phyloP scores from a whole-genome alignment of 1,140 invertebrate genomes.

The Euschistus heros region DNA sequence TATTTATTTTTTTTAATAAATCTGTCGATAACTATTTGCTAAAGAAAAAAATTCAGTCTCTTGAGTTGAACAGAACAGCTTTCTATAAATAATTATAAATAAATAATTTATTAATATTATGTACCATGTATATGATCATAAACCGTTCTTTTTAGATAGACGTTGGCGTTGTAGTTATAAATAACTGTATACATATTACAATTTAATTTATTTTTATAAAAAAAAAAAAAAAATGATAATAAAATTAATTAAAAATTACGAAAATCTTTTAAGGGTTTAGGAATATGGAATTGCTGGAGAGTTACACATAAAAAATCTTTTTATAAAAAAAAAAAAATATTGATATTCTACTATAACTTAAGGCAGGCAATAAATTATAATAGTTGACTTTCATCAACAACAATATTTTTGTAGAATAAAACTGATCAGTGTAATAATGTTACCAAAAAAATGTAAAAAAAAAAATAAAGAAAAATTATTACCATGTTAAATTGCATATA shows the following conservation, averaged over 20 bases:
- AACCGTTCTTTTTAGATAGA: neutral
- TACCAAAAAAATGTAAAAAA: conserved; percentile 8
- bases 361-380: conserved; percentile 18
- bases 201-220: neutral
- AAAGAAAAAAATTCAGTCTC: too few species aligned
- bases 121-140: too few species aligned
- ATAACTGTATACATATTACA: neutral
- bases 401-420: conserved; percentile 17
- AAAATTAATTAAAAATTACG: neutral
- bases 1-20: too few species aligned
- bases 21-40: too few species aligned
- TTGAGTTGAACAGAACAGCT: too few species aligned
- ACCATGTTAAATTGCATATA: conserved; percentile 14
- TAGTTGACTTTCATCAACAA: conserved; percentile 15
- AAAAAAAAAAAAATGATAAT: too few species aligned
- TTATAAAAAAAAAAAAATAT: neutral
- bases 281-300: neutral
- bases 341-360: conserved; percentile 9
- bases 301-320: conserved; percentile 13
- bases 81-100: too few species aligned
- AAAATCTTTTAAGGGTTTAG: neutral
- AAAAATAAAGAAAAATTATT: conserved; percentile 9
- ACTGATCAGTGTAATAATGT: conserved; percentile 8
- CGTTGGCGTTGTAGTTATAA: neutral
- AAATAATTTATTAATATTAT: too few species aligned